Evolutionary conservation across 2,113 vertebrate genomes (phyloP).

Genomic region (Catharus bicknelli): DNA sequence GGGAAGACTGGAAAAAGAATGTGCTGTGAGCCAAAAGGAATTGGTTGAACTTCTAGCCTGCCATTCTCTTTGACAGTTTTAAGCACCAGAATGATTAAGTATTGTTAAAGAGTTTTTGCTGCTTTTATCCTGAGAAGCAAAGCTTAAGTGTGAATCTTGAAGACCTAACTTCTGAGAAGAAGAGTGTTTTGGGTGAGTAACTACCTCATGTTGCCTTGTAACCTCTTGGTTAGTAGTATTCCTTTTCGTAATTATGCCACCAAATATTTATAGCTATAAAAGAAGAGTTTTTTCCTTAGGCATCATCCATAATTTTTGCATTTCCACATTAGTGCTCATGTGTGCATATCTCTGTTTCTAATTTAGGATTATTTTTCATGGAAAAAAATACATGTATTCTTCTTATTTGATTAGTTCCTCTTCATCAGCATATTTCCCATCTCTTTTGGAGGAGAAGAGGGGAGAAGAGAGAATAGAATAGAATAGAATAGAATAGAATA

Average conservation of each 20-base stretch:
- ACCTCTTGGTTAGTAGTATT: background rate
- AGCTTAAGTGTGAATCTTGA: slow-evolving; percentile 22
- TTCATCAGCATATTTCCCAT: background rate
- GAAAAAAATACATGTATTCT: background rate
- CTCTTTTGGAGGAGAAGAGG: background rate
- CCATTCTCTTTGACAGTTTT: slow-evolving; percentile 20
- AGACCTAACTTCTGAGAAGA: background rate
- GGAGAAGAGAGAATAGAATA: no score
- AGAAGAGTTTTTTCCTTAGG: background rate
- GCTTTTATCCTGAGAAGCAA: slow-evolving; percentile 35
- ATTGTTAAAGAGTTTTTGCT: slow-evolving; percentile 22
- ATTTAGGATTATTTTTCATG: background rate
- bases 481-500: no score
- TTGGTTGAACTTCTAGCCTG: slow-evolving; percentile 10
- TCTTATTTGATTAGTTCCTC: background rate
- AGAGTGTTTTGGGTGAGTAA: slow-evolving; percentile 11
- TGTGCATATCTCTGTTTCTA: background rate
- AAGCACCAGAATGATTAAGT: slow-evolving; percentile 10
- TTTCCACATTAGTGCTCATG: background rate
- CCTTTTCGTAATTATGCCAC: background rate
- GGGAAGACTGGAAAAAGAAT: background rate
- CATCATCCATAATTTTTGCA: background rate
- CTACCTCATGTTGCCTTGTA: background rate
- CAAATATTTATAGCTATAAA: background rate
- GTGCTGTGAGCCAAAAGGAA: background rate